These are phyloP conservation scores for Trichonephila inaurata DNA, from an alignment of 1,140 invertebrate genomes.

Conservation along the genomic window DNA sequence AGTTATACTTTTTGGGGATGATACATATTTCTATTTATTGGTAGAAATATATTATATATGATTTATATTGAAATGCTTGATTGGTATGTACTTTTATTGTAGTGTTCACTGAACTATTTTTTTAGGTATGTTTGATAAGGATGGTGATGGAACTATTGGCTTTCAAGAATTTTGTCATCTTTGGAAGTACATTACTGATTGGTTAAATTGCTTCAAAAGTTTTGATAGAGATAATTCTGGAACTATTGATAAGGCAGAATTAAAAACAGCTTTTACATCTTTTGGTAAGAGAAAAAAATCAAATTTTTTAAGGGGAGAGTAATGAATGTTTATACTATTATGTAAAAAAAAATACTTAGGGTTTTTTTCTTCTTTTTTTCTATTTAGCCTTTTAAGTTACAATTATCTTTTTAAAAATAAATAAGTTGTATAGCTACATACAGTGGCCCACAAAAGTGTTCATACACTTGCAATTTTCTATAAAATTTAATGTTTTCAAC, in stretches of 20 bases:
- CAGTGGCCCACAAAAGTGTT: no score
- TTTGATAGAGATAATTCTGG: constrained; percentile 95
- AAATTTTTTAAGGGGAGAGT: not conserved
- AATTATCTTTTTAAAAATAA: no score
- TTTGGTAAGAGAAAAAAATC: constrained; percentile 84
- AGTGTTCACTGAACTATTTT: not conserved
- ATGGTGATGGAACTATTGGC: constrained; percentile 92
- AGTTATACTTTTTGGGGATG: no score
- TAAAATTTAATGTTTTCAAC: no score
- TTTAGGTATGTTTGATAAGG: constrained; percentile 94
- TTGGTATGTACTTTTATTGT: not conserved
- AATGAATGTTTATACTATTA: no score
- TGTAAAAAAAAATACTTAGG: no score
- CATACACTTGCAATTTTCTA: no score
- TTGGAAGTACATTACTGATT: constrained; percentile 99
- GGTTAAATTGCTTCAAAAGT: constrained; percentile 96
- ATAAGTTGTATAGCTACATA: no score
- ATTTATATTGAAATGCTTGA: not conserved
- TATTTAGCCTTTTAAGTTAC: no score
- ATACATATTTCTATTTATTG: no score
- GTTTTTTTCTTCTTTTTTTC: no score
- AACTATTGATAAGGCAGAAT: constrained; percentile 94
- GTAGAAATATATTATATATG: no score
- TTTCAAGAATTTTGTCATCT: constrained; percentile 97
- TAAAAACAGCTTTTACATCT: constrained; percentile 92